A percentile compares a stretch with the other conserved stretches of the same genome.
phyloP scores from a whole-genome alignment of 2,113 vertebrate species.

The Apistogramma diplotaenia region DNA sequence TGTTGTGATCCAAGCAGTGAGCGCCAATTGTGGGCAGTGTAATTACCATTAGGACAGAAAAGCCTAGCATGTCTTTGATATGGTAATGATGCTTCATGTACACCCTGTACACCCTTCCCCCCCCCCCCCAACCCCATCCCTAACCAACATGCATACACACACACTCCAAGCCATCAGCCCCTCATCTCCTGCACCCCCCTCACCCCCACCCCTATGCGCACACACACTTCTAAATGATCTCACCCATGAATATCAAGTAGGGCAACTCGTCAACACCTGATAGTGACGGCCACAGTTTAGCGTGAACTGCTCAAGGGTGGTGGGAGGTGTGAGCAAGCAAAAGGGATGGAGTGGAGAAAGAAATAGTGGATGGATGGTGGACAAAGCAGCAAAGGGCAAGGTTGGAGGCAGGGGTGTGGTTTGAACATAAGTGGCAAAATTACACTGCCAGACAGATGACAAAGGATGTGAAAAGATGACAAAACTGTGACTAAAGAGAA shows the following conservation, averaged over 20 bases:
- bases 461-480: conserved; percentile 23
- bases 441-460: conserved; percentile 17
- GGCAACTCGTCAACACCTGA: conserved; percentile 84
- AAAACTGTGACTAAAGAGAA: conserved; percentile 18
- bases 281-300: conserved; percentile 70
- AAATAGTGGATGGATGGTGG: conserved; percentile 9
- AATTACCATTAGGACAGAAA: conserved; percentile 93
- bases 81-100: conserved; percentile 91
- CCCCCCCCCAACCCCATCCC: conserved; percentile 38
- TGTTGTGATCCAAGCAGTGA: conserved; percentile 92
- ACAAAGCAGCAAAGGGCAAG: conserved; percentile 8
- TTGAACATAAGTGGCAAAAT: conserved; percentile 52
- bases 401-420: conserved; percentile 29
- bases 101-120: conserved; percentile 78
- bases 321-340: conserved; percentile 9
- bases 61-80: conserved; percentile 95
- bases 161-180: conserved; percentile 12
- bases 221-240: conserved; percentile 72
- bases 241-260: conserved; percentile 91
- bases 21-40: conserved; percentile 91
- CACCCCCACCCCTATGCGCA: background rate
- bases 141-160: conserved; percentile 16
- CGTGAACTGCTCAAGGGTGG: conserved; percentile 30
- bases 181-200: conserved; percentile 21
- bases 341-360: background rate